Base-by-base conservation (phyloP, 2,888 invertebrate genomes). In the Drosophila kambysellisi region DNA sequence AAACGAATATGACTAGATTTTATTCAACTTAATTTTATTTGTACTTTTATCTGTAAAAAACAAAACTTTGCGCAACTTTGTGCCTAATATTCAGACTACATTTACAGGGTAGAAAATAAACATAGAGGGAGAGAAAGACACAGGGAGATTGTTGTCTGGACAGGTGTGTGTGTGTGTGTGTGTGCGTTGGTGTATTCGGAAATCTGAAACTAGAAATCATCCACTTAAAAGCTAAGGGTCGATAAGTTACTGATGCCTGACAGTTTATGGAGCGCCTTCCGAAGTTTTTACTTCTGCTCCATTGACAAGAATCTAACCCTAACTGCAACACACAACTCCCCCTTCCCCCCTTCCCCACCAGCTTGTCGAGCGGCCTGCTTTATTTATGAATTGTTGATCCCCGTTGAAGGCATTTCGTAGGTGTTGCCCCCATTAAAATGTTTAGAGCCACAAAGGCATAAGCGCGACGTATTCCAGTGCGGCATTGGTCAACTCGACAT, bases 211-310 rank as follows among this genome's bases (percentile, higher is more conserved):
- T 85, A 70, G 68, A 87, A 87, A 87, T 87, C 89, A 89, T 88
- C 89, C 87, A 87, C 87, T 87, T 87, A 89, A 88, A 80, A 87
- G 85, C 85, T 75, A 85, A 87, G 88, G 89, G 89, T 87, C 87
- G 89, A 88, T 87, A 87, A 87, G 82, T 87, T 87, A 89, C 89
- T 74, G 88, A 87, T 87, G 88, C 87, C 88, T 87, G 89, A 87
- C 89, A 87, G 83, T 85, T 88, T 85, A 87, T 85, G 80, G 75
- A 65, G 54, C 63, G 63, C 61, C 70, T 39, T n/a, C 41, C 59
- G 66, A 76, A 81, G 81, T 80, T 78, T 74, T 56, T 59, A 54
- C 74, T 57, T 60, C 74, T 65, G 39, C 63, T 64, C 57, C 30
- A 67, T 63, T 77, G 78, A 53, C 60, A 58, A 72, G 63, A 67